A percentile compares a stretch with the other conserved stretches of the same genome.
These are phyloP conservation scores for Synanthedon andrenaeformis DNA, from an alignment of 2,888 invertebrate genomes.

Conservation along the genomic window DNA sequence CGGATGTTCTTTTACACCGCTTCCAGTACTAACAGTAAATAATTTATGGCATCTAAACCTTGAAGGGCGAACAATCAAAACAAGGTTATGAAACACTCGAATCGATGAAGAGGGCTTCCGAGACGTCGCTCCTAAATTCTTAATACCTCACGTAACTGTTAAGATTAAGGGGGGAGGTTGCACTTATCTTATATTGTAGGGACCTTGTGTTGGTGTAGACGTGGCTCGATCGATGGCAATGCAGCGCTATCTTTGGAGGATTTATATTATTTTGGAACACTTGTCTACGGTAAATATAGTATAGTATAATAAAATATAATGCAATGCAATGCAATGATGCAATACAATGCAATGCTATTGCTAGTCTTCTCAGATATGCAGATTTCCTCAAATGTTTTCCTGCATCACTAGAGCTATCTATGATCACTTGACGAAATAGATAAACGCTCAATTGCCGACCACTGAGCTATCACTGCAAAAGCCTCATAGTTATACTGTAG, in stretches of 20 bases:
- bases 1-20: background rate
- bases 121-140: conserved; percentile 54
- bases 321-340: no score
- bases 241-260: conserved; percentile 16
- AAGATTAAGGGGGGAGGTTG: conserved; percentile 47
- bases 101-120: conserved; percentile 30
- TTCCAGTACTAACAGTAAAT: background rate
- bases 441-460: no score
- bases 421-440: no score
- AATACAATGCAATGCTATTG: no score
- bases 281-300: no score
- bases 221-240: conserved; percentile 49
- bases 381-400: no score
- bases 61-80: conserved; percentile 10
- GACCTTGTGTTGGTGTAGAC: conserved; percentile 23
- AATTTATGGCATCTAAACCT: conserved; percentile 8
- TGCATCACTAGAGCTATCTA: no score
- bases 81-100: conserved; percentile 17
- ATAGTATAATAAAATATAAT: no score
- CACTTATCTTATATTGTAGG: conserved; percentile 61
- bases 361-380: no score
- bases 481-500: no score
- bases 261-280: background rate
- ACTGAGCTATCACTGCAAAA: no score
- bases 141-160: conserved; percentile 68